Conservation (phyloP, 2,113 vertebrate species). For the Campylomormyrus tamandua region DNA sequence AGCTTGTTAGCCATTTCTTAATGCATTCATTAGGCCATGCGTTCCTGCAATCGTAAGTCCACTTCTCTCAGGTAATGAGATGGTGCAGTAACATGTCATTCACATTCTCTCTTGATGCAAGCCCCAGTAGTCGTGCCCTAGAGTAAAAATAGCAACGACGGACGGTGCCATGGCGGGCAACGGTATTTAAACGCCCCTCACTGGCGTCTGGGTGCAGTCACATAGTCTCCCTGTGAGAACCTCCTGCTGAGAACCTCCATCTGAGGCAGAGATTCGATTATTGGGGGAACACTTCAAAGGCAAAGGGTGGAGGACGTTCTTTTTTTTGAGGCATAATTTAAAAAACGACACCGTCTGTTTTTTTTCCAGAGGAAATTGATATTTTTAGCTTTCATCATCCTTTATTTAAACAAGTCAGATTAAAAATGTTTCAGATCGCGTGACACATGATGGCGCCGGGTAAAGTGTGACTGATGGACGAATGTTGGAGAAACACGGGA, state of each 20-base stretch:
- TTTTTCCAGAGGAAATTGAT: background rate
- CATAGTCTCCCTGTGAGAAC: background rate
- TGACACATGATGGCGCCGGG: background rate
- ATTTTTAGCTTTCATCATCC: slow-evolving; percentile 7
- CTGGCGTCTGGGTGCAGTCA: background rate
- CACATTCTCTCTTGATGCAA: background rate
- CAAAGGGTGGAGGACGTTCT: background rate
- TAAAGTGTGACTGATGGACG: background rate
- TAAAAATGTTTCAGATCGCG: background rate
- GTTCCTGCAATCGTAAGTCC: background rate
- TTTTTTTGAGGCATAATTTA: background rate
- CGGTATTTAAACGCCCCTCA: background rate
- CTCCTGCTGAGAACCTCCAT: background rate
- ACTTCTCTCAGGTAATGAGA: background rate
- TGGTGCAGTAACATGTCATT: background rate
- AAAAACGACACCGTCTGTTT: background rate
- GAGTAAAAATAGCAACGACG: background rate
- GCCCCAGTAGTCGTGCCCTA: background rate
- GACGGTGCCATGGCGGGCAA: background rate
- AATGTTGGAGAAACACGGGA: background rate
- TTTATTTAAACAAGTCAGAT: slow-evolving; percentile 9
- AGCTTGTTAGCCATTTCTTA: background rate
- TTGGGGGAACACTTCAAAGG: background rate
- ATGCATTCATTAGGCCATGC: background rate
- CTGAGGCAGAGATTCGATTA: background rate